Percentiles rank a stretch among this genome's conserved stretches.
phyloP scores from a whole-genome alignment of 2,113 vertebrate genomes.

The Trachemys scripta region DNA sequence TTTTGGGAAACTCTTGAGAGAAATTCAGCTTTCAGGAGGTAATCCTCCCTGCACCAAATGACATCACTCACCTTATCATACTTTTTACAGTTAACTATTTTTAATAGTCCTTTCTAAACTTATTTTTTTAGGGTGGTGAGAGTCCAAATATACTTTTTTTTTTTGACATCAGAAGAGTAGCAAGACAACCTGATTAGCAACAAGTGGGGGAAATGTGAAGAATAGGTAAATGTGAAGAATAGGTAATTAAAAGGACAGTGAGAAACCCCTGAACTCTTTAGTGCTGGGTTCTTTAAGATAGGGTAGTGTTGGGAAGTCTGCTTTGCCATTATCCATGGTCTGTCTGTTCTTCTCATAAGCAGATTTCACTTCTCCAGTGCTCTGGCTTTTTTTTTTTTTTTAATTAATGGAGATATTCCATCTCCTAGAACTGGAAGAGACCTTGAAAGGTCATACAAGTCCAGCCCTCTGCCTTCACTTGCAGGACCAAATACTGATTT shows the following conservation, averaged over 20 bases:
- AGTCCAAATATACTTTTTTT: not conserved
- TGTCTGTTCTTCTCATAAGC: not conserved
- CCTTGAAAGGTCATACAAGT: too few relatives aligned
- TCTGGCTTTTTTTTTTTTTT: not conserved
- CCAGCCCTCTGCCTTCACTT: too few relatives aligned
- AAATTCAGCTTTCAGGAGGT: not conserved
- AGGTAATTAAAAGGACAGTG: not conserved
- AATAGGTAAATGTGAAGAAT: not conserved
- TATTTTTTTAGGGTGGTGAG: not conserved
- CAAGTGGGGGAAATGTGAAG: not conserved
- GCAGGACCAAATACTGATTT: too few relatives aligned
- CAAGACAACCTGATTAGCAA: not conserved
- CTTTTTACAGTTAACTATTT: not conserved
- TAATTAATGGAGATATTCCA: too few relatives aligned
- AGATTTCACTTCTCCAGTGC: not conserved
- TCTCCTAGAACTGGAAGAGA: too few relatives aligned
- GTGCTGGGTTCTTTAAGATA: not conserved
- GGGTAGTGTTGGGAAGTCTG: not conserved
- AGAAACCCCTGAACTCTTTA: not conserved
- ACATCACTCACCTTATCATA: not conserved
- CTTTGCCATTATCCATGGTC: not conserved
- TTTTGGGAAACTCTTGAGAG: not conserved
- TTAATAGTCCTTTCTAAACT: not conserved
- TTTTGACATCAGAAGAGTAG: not conserved
- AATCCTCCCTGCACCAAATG: not conserved